These are phyloP conservation scores for Cremastinae sp. DNA, from an alignment of 2,888 invertebrate species.

Conservation along the genomic window DNA sequence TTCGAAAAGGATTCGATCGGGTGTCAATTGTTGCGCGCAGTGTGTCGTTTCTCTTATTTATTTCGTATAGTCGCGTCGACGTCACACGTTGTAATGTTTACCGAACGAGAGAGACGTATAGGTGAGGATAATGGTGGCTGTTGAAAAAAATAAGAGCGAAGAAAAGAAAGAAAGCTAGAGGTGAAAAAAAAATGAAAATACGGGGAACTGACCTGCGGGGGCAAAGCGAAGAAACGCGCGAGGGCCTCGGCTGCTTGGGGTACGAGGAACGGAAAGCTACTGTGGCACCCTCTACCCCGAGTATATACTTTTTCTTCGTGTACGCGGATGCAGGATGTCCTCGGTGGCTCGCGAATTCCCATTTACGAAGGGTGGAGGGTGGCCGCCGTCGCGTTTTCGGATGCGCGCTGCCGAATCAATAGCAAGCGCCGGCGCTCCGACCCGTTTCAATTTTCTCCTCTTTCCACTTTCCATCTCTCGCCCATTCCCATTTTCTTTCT, in stretches of 20 bases:
- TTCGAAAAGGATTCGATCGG: too few relatives aligned
- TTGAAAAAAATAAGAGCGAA: too few relatives aligned
- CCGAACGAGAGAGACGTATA: too few relatives aligned
- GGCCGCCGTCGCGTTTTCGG: constrained; percentile 49
- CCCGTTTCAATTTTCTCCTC: too few relatives aligned
- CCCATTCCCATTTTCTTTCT: too few relatives aligned
- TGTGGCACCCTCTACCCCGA: constrained; percentile 77
- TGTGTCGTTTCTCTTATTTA: too few relatives aligned
- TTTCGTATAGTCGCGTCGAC: too few relatives aligned
- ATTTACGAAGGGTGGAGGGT: constrained; percentile 25
- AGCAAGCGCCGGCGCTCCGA: constrained; percentile 75
- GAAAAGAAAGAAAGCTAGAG: too few relatives aligned
- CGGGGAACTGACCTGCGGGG: constrained; percentile 75
- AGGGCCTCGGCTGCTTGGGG: constrained; percentile 70
- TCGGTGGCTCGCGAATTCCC: constrained; percentile 15
- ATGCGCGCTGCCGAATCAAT: constrained; percentile 73
- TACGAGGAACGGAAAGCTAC: constrained; percentile 76
- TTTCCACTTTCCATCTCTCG: too few relatives aligned
- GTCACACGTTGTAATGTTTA: too few relatives aligned
- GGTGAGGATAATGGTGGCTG: too few relatives aligned
- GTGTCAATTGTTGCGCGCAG: too few relatives aligned
- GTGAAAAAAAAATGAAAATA: constrained; percentile 37
- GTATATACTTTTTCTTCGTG: constrained; percentile 70
- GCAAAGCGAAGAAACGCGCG: constrained; percentile 60
- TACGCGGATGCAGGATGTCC: constrained; percentile 69